Evolutionary conservation across 2,888 invertebrate genomes (phyloP), one percentile per base, ranked within the genome.

Genomic region (Eupeodes latifasciatus): DNA sequence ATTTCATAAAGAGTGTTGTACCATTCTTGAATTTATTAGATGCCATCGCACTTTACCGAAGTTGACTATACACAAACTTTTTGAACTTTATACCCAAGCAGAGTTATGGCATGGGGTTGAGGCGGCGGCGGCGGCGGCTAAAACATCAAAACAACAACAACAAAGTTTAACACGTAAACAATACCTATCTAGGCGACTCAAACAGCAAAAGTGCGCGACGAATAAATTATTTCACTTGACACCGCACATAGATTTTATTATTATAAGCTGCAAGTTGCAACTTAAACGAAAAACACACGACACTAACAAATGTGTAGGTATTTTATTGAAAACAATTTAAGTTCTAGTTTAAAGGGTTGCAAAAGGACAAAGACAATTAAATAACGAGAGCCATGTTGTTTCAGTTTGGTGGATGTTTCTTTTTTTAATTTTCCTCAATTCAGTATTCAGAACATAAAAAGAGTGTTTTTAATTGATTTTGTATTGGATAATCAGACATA

Each of bases 141-240:
- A 47, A 47, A 19, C n/a, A 16, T 69, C 9, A 6, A 34, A 16
- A 36, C 5, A 51, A 51, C n/a, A 51, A 16, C 62, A 55, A 19
- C 10, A 67, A 71, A 71, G n/a, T 59, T 44, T 72, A 47, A 47
- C 47, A 72, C 57, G 72, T 59, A 57, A 72, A 72, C 72, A 72
- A 72, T 71, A 67, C 62, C 74, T 34, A 86, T 74, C 75, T 72
- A 87, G 76, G 69, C 76, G 80, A 72, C 75, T 36, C 16, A 16
- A 76, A 51, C 49, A 49, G 79, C 76, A 34, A 75, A 74, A 77
- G 81, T 79, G 59, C 27, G 61, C 81, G 51, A 49, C 53, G 67
- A 71, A 80, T 84, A 80, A 87, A 87, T 87, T 84, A 81, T 47
- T 80, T 74, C 84, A 80, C 87, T 87, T 74, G 80, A 81, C 84